A percentile compares a stretch with the other conserved stretches of the same genome.
phyloP scores from a whole-genome alignment of 2,888 invertebrate species.

The Drosophila leonis region DNA sequence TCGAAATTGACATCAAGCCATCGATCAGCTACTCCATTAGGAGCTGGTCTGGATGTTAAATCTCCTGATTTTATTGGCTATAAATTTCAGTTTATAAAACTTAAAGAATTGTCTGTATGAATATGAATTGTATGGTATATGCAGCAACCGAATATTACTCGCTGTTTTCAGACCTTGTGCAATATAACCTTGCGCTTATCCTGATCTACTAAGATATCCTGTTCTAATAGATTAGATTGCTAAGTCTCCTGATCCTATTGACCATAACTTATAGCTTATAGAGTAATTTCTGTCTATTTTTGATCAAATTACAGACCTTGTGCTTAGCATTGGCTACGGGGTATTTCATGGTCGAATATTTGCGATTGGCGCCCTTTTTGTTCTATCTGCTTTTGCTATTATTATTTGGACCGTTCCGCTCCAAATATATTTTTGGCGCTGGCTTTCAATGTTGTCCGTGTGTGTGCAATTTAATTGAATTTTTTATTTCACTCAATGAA shows the following conservation, averaged over 20 bases:
- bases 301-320: not conserved
- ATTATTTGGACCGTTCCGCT: conserved; percentile 64
- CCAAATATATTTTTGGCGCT: conserved; percentile 64
- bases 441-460: conserved; percentile 48
- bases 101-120: not conserved
- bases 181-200: no score
- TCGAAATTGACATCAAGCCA: not conserved
- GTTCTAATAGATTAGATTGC: not conserved
- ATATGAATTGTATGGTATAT: no score
- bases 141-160: not conserved
- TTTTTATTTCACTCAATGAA: conserved; percentile 73
- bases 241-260: not conserved
- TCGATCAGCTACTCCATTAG: not conserved
- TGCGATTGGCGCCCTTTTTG: not conserved
- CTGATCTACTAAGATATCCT: not conserved
- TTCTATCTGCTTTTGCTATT: conserved; percentile 34
- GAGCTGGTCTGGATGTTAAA: not conserved
- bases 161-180: not conserved
- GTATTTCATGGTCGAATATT: not conserved
- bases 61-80: not conserved
- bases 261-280: not conserved
- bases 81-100: not conserved
- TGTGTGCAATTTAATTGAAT: conserved; percentile 76
- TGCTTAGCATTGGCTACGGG: not conserved
- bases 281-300: no score